phyloP scores from a whole-genome alignment of 2,888 invertebrate genomes.

The Craniophora ligustri region DNA sequence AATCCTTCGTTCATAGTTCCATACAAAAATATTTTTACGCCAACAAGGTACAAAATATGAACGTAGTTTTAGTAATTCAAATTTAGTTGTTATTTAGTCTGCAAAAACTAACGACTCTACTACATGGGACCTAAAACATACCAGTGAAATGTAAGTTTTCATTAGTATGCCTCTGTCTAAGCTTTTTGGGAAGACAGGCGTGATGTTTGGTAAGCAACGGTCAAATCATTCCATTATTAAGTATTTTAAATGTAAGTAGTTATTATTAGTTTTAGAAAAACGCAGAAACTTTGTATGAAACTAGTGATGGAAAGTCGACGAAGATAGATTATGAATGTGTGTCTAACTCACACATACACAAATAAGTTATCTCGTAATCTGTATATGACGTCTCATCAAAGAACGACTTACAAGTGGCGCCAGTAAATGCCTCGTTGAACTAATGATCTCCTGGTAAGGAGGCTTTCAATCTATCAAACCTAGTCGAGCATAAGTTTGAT shows the following conservation, averaged over 20 bases:
- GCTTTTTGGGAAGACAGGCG: too few relatives aligned
- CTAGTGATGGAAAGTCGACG: background rate
- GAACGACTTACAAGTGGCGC: conserved; percentile 8
- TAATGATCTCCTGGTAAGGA: conserved; percentile 26
- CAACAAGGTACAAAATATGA: background rate
- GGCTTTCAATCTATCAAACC: conserved; percentile 2
- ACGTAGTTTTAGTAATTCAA: too few relatives aligned
- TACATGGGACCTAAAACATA: too few relatives aligned
- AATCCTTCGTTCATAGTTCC: background rate
- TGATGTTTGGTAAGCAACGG: too few relatives aligned
- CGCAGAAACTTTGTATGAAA: background rate
- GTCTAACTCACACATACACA: too few relatives aligned
- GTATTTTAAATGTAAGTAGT: too few relatives aligned
- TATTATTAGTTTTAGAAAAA: too few relatives aligned
- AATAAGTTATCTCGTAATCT: conserved; percentile 25
- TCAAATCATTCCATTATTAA: too few relatives aligned
- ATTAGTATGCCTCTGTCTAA: too few relatives aligned
- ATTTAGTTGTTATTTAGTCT: too few relatives aligned
- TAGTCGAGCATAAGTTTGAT: conserved; percentile 17
- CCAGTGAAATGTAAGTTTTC: background rate
- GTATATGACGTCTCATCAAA: conserved; percentile 24
- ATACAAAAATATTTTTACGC: background rate
- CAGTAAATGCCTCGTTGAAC: conserved; percentile 1
- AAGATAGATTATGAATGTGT: conserved; percentile 27
- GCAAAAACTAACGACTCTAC: too few relatives aligned